Base-by-base conservation (phyloP, 2,888 invertebrate genomes). In the Punctoribates punctum region DNA sequence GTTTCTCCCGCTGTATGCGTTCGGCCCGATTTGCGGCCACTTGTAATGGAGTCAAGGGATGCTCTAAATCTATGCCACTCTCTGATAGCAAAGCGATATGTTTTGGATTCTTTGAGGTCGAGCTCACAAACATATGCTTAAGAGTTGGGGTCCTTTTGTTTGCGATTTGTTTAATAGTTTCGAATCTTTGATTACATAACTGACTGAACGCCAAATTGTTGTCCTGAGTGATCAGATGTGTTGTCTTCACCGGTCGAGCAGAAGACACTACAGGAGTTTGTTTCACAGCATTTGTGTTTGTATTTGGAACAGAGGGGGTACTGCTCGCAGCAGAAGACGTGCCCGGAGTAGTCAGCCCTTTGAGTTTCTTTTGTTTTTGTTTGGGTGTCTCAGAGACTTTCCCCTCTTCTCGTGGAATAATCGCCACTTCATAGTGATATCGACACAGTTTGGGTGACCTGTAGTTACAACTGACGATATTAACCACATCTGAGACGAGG, bases 371-470 rank as follows among this genome's bases (percentile, higher is more conserved):
- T 85, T 94, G 62, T 15, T 65, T 65, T 15, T 9, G 62, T 65
- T 65, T 65, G 25, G 62, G 62, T 29, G 13, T 65, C 62, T 65
- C 62, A 34, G 20, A 25, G 17, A 17, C 29, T 83, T 91, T 91
- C 0, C 93, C 93, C 83, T 94, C 93, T 83, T 95, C 94, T 38
- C 94, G 86, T 0, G 94, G 94, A 80, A 94, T 89, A 81, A 96
- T 90, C 25, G 92, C 90, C 79, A 89, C 88, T 84, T 97, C 96
- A 84, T 95, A 97, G 46, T 96, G 89, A 83, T 89, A 90, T 81
- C 92, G 90, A 84, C 96, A 96, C 83, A 96, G 94, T 82, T 95
- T 93, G 23, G 94, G 89, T 54, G 95, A 92, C 78, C 97, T 89
- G 84, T 91, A 93, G 23, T 90, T 90, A 80, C 93, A 88, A 72